Evolutionary conservation across 2,888 invertebrate species (phyloP), one percentile per base, ranked within the genome.

Genomic region (Cyclophora punctaria): DNA sequence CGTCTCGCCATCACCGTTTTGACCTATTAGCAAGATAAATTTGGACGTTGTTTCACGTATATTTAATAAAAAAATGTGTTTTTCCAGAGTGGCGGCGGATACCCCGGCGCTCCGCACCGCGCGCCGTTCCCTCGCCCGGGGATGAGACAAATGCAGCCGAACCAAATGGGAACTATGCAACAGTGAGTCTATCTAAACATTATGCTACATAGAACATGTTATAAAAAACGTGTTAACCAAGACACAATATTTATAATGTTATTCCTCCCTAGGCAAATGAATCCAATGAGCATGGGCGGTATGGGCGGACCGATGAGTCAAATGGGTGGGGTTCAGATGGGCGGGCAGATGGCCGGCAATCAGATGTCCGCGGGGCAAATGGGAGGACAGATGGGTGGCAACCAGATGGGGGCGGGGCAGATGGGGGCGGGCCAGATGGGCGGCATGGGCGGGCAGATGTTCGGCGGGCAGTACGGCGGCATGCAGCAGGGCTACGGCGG

Each of bases 381-480:
- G 37, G 37, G 37, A 5, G 37, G 69, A 0, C 85, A 85, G 49
- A 85, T 84, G 66, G 79, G 78, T 33, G 71, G 69, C 0, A 73
- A 86, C 50, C 79, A 90, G 47, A 83, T 83, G 83, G 70, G 73
- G 62, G 79, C 73, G 41, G 75, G 69, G 3, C 80, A 84, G 47
- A 86, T 91, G 89, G 83, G 79, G 20, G 67, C 63, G 1, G 69
- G 86, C 56, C 76, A 89, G 60, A 83, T 83, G 81, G 77, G 76
- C 62, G 80, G 84, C n/a, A 89, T 89, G 82, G 83, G 84, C 46
- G 85, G 82, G 0, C 86, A 90, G 60, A 90, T 92, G 90, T 92
- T 91, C 65, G 89, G 90, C 7, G 80, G 80, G 1, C 93, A 92
- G 67, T 92, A 92, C 54, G 87, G 89, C 2, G 90, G 90, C 51